phyloP scores from a whole-genome alignment of 2,113 vertebrate genomes.

The Neoarius graeffei region DNA sequence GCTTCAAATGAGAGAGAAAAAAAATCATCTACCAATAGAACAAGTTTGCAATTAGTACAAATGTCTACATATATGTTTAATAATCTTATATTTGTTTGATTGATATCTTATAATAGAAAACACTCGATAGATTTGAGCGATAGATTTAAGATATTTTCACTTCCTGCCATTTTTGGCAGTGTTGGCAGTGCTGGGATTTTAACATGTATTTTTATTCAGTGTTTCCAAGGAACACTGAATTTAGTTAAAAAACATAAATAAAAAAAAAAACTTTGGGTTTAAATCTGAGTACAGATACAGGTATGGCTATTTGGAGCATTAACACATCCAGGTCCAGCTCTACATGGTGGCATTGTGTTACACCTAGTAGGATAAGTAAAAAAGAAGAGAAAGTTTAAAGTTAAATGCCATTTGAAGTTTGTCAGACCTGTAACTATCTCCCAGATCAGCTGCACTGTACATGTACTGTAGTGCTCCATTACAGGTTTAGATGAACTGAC shows the following conservation, averaged over 20 bases:
- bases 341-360: not conserved
- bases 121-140: not conserved
- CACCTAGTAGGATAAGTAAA: not conserved
- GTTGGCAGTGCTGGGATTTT: not conserved
- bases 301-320: not conserved
- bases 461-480: not conserved
- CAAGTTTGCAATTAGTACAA: not conserved
- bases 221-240: not conserved
- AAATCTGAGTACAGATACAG: not conserved
- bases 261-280: not conserved
- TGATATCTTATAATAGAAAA: not conserved
- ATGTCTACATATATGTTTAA: not conserved
- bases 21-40: not conserved
- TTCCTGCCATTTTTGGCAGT: not conserved
- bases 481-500: slow-evolving; percentile 3
- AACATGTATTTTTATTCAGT: not conserved
- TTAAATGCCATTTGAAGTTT: not conserved
- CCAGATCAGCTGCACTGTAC: not conserved
- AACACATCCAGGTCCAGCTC: not conserved
- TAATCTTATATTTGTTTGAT: not conserved
- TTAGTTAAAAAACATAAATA: not conserved
- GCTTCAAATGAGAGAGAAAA: not conserved
- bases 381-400: not conserved
- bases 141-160: not conserved
- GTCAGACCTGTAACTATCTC: not conserved